phyloP scores from a whole-genome alignment of 2,113 vertebrate species.

The Chaetops frenatus region DNA sequence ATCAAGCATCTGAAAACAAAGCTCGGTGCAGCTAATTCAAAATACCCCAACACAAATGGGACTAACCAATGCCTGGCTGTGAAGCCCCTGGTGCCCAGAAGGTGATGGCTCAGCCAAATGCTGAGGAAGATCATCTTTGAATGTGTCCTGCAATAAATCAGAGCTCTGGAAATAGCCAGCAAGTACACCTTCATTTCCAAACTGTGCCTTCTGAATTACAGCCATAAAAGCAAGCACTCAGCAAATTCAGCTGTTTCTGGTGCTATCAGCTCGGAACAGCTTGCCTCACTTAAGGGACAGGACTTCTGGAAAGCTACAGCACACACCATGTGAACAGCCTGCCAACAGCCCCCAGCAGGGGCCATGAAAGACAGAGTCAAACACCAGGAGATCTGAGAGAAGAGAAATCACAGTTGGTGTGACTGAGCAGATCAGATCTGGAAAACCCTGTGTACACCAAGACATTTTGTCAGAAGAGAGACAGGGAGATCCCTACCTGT shows the following conservation, averaged over 20 bases:
- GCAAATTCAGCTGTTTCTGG: not conserved
- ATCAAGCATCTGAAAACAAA: not conserved
- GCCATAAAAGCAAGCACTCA: not conserved
- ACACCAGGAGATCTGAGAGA: not conserved
- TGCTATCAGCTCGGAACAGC: not conserved
- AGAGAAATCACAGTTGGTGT: not conserved
- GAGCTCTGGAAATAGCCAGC: not conserved
- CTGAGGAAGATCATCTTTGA: not conserved
- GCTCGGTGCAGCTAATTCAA: not conserved
- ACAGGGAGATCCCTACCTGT: not conserved
- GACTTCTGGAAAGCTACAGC: not conserved
- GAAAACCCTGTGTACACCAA: accelerated
- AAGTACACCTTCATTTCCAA: not conserved
- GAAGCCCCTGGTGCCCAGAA: not conserved
- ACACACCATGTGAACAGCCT: not conserved
- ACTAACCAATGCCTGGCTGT: not conserved
- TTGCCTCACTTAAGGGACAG: not conserved
- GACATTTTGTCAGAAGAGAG: not conserved
- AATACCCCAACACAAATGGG: not conserved
- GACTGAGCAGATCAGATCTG: not conserved
- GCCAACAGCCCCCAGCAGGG: not conserved
- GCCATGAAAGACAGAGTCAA: not conserved
- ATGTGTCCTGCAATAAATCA: not conserved
- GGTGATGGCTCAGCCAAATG: not conserved
- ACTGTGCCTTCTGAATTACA: not conserved